Percentiles rank a stretch among this genome's conserved stretches.
These are phyloP conservation scores for Trematomus bernacchii DNA, from an alignment of 2,797 vertebrate genomes.

Conservation along the genomic window DNA sequence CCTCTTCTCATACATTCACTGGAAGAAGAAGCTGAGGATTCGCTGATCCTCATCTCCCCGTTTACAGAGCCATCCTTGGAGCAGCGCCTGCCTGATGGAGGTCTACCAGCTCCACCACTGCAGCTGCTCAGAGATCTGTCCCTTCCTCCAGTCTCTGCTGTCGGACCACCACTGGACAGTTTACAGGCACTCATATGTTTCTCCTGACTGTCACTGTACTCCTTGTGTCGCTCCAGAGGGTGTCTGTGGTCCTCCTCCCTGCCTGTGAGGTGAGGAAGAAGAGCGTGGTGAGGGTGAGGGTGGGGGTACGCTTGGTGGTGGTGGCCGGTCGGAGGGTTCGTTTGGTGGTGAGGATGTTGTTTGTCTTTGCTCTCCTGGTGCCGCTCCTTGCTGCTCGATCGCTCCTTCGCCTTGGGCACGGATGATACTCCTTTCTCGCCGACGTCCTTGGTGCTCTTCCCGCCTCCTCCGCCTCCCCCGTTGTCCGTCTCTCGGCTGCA, in stretches of 20 bases:
- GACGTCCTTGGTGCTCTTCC: slow-evolving; percentile 84
- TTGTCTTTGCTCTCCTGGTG: slow-evolving; percentile 87
- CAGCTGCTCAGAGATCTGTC: slow-evolving; percentile 75
- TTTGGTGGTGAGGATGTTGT: slow-evolving; percentile 72
- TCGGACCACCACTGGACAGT: slow-evolving; percentile 77
- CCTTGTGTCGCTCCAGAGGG: slow-evolving; percentile 86
- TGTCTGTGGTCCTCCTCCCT: slow-evolving; percentile 86
- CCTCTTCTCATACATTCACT: slow-evolving; percentile 91
- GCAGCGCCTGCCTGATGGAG: slow-evolving; percentile 76
- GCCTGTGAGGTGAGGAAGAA: slow-evolving; percentile 69
- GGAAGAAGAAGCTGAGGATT: slow-evolving; percentile 80
- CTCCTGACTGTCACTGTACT: slow-evolving; percentile 85
- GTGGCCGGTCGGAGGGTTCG: slow-evolving; percentile 55
- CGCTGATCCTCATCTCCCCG: slow-evolving; percentile 85
- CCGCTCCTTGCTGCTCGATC: slow-evolving; percentile 82
- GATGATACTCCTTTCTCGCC: slow-evolving; percentile 81
- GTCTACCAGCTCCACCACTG: slow-evolving; percentile 74
- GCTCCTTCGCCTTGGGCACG: slow-evolving; percentile 88
- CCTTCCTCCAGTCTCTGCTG: slow-evolving; percentile 80
- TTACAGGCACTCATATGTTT: slow-evolving; percentile 92
- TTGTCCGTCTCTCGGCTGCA: slow-evolving; percentile 91
- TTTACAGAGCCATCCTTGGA: slow-evolving; percentile 86
- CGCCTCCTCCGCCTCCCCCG: slow-evolving; percentile 75
- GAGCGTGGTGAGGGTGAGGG: slow-evolving; percentile 76
- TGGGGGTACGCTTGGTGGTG: slow-evolving; percentile 80